Evolutionary conservation across 2,888 invertebrate species (phyloP).

Genomic region (Tetropium fuscum): DNA sequence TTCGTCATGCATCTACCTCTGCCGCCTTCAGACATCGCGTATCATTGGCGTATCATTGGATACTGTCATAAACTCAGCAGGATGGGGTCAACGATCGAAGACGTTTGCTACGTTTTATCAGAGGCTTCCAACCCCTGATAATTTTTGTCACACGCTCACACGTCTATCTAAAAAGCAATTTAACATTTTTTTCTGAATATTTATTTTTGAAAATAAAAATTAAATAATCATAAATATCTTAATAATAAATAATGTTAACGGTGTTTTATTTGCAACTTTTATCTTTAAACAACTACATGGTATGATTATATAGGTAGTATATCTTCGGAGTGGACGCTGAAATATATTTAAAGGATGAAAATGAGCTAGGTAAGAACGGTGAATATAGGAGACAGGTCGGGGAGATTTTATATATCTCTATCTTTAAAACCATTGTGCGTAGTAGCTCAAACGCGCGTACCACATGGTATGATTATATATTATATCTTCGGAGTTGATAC

Average conservation of each 20-base stretch:
- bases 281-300: neutral
- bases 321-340: neutral
- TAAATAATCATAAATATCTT: too few species aligned
- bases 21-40: conserved; percentile 1
- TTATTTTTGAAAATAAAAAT: neutral
- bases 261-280: neutral
- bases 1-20: neutral
- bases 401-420: neutral
- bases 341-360: neutral
- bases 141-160: neutral
- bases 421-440: neutral
- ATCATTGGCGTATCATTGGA: neutral
- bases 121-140: neutral
- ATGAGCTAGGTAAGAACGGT: neutral
- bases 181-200: neutral
- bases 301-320: neutral
- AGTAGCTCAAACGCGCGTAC: neutral
- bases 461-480: neutral
- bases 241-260: too few species aligned
- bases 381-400: too few species aligned
- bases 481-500: too few species aligned
- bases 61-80: neutral
- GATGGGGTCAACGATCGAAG: neutral
- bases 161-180: neutral
- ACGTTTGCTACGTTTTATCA: neutral